A percentile compares a stretch with the other conserved stretches of the same genome.
Evolutionary conservation across 2,888 invertebrate genomes (phyloP).

Genomic region (Cryptops parisi): DNA sequence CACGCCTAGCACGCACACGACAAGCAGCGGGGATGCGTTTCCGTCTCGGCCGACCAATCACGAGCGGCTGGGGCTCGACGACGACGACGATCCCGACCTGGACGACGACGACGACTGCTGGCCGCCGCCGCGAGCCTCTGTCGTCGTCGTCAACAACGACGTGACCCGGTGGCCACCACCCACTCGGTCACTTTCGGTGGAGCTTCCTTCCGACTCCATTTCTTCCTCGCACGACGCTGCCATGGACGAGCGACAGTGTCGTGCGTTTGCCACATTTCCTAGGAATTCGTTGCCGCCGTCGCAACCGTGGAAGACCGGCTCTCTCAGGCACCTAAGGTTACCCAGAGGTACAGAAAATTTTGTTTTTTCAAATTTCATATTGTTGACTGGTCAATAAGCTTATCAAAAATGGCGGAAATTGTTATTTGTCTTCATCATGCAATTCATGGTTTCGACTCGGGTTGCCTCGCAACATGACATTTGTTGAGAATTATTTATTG

Average conservation of each 20-base stretch:
- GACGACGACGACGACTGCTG: not conserved
- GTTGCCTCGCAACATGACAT: no score
- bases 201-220: constrained; percentile 10
- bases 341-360: constrained; percentile 18
- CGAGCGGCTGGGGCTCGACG: constrained; percentile 13
- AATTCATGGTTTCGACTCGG: no score
- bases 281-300: constrained; percentile 14
- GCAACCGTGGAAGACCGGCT: constrained; percentile 9
- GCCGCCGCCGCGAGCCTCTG: no score
- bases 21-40: constrained; percentile 13
- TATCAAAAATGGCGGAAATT: no score
- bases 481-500: no score
- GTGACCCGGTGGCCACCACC: constrained; percentile 2
- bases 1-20: constrained; percentile 16
- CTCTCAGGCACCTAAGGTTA: constrained; percentile 13
- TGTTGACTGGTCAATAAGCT: no score
- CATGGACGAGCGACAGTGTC: constrained; percentile 4
- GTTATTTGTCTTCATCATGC: no score
- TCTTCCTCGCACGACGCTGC: not conserved
- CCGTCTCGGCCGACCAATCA: constrained; percentile 17
- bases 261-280: constrained; percentile 17
- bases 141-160: not conserved
- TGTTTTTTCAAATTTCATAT: no score
- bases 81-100: not conserved
- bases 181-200: constrained; percentile 12